Evolutionary conservation across 37 sponge, comb jelly and placozoan genomes (phyloP).

Genomic region (Bolinopsis microptera): DNA sequence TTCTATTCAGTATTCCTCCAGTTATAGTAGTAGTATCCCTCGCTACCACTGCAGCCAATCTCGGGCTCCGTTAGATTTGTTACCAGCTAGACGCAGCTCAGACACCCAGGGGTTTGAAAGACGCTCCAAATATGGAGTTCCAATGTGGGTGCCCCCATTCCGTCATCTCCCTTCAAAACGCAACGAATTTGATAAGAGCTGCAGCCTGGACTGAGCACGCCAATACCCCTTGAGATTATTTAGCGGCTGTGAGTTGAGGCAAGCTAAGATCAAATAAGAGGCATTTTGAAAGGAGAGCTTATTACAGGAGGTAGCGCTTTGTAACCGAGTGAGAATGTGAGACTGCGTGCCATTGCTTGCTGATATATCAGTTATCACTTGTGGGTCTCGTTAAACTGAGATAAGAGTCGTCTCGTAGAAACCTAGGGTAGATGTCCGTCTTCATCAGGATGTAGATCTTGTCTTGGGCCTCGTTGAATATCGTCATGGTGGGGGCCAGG

Average conservation of each 20-base stretch:
- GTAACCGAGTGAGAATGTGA: not conserved
- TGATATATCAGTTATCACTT: not conserved
- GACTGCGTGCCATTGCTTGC: not conserved
- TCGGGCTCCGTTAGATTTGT: too few relatives aligned
- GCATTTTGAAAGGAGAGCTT: not conserved
- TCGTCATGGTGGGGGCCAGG: slow-evolving; percentile 24
- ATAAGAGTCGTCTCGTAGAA: slow-evolving; percentile 64
- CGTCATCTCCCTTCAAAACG: not conserved
- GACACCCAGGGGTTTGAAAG: not conserved
- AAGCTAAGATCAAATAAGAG: not conserved
- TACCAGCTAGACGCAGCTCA: not conserved
- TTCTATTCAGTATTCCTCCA: too few relatives aligned
- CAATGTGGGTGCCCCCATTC: too few relatives aligned
- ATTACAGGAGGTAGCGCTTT: not conserved
- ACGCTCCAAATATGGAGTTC: too few relatives aligned
- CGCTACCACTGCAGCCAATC: too few relatives aligned
- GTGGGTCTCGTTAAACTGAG: not conserved
- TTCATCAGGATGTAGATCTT: slow-evolving; percentile 84
- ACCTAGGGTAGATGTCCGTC: slow-evolving; percentile 88
- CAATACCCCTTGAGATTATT: too few relatives aligned
- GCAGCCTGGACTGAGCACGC: not conserved
- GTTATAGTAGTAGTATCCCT: too few relatives aligned
- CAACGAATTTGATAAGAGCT: not conserved
- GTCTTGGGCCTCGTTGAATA: slow-evolving; percentile 69
- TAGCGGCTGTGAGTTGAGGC: not conserved